Percentiles rank a stretch among this genome's conserved stretches.
These are phyloP conservation scores for Harpegnathos saltator DNA, from an alignment of 1,140 invertebrate species.

Conservation along the genomic window DNA sequence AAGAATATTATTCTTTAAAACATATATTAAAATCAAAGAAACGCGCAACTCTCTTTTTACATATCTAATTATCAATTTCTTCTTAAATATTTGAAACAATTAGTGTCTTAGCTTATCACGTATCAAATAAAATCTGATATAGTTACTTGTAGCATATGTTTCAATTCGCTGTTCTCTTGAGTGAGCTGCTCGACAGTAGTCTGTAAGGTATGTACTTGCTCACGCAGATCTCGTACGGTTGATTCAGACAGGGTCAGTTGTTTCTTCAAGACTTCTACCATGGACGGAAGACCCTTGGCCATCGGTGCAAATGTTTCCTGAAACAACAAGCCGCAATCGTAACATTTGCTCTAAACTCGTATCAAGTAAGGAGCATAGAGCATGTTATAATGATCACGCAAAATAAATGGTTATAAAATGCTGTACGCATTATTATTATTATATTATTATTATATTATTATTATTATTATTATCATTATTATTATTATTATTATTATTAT, in stretches of 20 bases:
- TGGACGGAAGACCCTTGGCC: slow-evolving; percentile 80
- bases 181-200: slow-evolving; percentile 89
- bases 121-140: background rate
- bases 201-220: slow-evolving; percentile 88
- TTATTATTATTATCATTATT: slow-evolving; percentile 49
- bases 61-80: no score
- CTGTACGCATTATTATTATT: slow-evolving; percentile 49
- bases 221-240: slow-evolving; percentile 87
- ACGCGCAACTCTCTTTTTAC: no score
- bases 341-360: slow-evolving; percentile 8
- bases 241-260: slow-evolving; percentile 83
- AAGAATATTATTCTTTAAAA: no score
- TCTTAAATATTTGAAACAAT: no score
- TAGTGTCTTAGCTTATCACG: background rate
- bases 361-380: background rate
- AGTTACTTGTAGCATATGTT: slow-evolving; percentile 84
- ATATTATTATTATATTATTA: slow-evolving; percentile 30
- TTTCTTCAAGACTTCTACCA: slow-evolving; percentile 83
- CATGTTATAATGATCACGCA: slow-evolving; percentile 57
- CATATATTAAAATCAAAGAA: no score
- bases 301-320: slow-evolving; percentile 79
- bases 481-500: slow-evolving; percentile 41
- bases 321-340: slow-evolving; percentile 50
- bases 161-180: slow-evolving; percentile 90
- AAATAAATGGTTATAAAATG: slow-evolving; percentile 59